Conservation (phyloP, 2,113 vertebrate genomes). For the Asarcornis scutulata region DNA sequence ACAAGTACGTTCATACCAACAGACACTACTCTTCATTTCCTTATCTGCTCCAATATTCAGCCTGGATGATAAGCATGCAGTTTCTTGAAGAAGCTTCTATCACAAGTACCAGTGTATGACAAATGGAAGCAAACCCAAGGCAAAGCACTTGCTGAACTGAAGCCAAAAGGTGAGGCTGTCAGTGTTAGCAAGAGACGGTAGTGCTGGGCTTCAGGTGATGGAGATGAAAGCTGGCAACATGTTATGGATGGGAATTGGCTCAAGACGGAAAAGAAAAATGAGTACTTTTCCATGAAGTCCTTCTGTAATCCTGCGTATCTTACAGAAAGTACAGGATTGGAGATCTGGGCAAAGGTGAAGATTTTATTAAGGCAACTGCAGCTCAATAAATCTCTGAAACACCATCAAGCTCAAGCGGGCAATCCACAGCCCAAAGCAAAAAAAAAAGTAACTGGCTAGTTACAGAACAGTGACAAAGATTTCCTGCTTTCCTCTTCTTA, state of each 20-base stretch:
- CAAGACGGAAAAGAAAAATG: neutral
- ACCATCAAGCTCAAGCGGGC: neutral
- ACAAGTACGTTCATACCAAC: neutral
- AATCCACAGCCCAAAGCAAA: neutral
- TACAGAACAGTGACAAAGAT: neutral
- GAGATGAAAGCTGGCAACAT: neutral
- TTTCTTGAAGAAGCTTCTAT: neutral
- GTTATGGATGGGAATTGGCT: neutral
- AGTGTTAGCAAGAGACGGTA: neutral
- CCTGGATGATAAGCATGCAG: neutral
- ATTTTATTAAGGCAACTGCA: slow-evolving; percentile 22
- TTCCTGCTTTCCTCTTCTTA: neutral
- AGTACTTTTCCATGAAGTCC: slow-evolving; percentile 3
- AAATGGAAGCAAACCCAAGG: neutral
- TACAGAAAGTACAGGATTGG: neutral
- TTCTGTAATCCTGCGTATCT: neutral
- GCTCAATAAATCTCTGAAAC: slow-evolving; percentile 11
- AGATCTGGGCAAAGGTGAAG: slow-evolving; percentile 22
- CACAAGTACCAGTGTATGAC: neutral
- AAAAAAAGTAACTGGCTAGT: neutral
- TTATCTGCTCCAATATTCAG: neutral
- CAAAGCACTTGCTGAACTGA: neutral
- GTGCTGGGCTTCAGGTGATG: neutral
- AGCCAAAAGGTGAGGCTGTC: neutral
- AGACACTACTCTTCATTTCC: neutral